Evolutionary conservation across 2,888 invertebrate genomes (phyloP), one percentile per base, ranked within the genome.

Genomic region (Molorchus minor): DNA sequence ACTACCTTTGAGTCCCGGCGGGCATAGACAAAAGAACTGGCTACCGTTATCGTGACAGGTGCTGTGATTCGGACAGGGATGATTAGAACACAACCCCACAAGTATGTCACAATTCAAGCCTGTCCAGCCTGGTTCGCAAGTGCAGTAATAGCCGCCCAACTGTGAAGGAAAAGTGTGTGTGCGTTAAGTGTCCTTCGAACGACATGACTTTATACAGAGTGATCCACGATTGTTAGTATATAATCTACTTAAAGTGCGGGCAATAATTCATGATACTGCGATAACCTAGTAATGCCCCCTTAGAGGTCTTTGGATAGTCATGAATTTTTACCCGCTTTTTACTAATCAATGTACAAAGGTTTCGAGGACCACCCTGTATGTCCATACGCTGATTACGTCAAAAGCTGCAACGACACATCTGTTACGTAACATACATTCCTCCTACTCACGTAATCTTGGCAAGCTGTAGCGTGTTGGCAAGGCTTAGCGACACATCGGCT

Each of bases 71-170:
- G 82, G 81, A 73, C 91, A 91, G 1, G 87, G 88, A 67, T 84
- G 80, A 65, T 83, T 81, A 46, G 82, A 79, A 71, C 88, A 88
- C 61, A 82, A 82, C 67, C 85, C 82, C 72, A 87, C 76, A 71
- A 82, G 81, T 64, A 82, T 74, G 68, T 85, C 83, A 76, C 87
- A 87, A 69, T 85, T 83, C 36, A 79, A 74, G 45, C 90, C 89
- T 57, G 84, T 80, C 87, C 89, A 92, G 62, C 91, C 91, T 60
- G 83, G 76, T 76, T 85, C 84, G 77, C 92, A 92, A 71, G 85
- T 85, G 83, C 92, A 93, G 73, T 84, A 85, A 82, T 86, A 88
- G 69, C 84, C 84, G 64, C 81, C 82, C 64, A 77, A 76, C 84
- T 84, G 77, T 75, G 75, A 75, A 74, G n/a, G n/a, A n/a, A n/a